Conservation (phyloP, 2,888 invertebrate genomes). For the Selenia dentaria region DNA sequence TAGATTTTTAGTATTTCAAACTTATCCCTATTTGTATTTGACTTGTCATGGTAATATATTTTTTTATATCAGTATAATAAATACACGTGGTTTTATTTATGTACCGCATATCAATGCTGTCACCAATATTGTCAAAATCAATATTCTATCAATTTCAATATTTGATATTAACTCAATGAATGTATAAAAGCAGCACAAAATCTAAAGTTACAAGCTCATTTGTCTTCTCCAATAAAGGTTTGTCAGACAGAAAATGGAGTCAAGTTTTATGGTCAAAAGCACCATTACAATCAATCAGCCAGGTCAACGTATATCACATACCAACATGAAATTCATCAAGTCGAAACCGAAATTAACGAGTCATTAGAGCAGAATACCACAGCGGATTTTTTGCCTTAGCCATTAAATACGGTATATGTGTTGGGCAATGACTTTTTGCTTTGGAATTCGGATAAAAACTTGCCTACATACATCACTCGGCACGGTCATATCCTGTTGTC, state of each 20-base stretch:
- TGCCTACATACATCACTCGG: slow-evolving; percentile 53
- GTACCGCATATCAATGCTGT: not conserved
- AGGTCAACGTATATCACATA: slow-evolving; percentile 53
- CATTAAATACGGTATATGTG: slow-evolving; percentile 59
- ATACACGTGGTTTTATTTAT: no score
- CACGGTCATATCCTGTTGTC: slow-evolving; percentile 64
- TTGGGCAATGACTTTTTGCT: slow-evolving; percentile 72
- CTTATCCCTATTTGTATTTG: no score
- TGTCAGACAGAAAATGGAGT: slow-evolving; percentile 25
- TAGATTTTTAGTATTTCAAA: no score
- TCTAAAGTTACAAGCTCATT: slow-evolving; percentile 10
- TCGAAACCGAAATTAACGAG: slow-evolving; percentile 69
- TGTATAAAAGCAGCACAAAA: not conserved
- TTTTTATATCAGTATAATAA: no score
- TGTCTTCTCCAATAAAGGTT: slow-evolving; percentile 22
- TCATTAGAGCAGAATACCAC: slow-evolving; percentile 75
- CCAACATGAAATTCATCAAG: slow-evolving; percentile 66
- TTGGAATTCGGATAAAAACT: slow-evolving; percentile 78
- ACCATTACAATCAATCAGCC: slow-evolving; percentile 28
- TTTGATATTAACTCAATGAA: not conserved
- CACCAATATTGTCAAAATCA: not conserved
- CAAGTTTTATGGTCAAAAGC: slow-evolving; percentile 29
- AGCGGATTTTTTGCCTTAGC: slow-evolving; percentile 65
- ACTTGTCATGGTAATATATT: no score
- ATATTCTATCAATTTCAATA: not conserved